phyloP scores from a whole-genome alignment of 2,888 invertebrate species.

The Empis livida region DNA sequence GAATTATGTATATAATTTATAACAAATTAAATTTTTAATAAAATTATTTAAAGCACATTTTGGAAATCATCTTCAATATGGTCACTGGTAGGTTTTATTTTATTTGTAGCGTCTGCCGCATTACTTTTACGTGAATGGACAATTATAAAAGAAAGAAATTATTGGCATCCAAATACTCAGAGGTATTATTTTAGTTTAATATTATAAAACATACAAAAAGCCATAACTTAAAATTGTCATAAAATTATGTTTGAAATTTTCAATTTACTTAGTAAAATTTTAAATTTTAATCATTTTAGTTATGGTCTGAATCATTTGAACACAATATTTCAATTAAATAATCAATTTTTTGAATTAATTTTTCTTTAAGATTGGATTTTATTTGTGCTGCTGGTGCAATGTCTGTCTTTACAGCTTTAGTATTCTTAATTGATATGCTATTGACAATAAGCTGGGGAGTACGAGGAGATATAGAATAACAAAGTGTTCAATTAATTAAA shows the following conservation, averaged over 20 bases:
- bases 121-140: constrained; percentile 33
- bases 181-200: constrained; percentile 18
- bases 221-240: too few species aligned
- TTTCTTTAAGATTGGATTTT: constrained; percentile 22
- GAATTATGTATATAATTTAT: too few species aligned
- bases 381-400: constrained; percentile 30
- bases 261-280: too few species aligned
- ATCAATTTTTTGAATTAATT: too few species aligned
- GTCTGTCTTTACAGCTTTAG: constrained; percentile 24
- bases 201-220: constrained; percentile 7
- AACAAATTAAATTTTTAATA: background rate
- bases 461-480: constrained; percentile 30
- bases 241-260: too few species aligned
- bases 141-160: constrained; percentile 31
- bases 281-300: too few species aligned
- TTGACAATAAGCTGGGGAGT: constrained; percentile 30
- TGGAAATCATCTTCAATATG: constrained; percentile 33
- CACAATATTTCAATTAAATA: too few species aligned
- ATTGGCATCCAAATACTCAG: constrained; percentile 36
- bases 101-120: constrained; percentile 27
- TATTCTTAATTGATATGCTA: constrained; percentile 29
- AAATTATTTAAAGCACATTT: constrained; percentile 19
- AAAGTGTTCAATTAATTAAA: background rate
- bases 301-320: too few species aligned
- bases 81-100: constrained; percentile 26